Conservation (phyloP, 2,888 invertebrate genomes). For the Lutraria lutraria region DNA sequence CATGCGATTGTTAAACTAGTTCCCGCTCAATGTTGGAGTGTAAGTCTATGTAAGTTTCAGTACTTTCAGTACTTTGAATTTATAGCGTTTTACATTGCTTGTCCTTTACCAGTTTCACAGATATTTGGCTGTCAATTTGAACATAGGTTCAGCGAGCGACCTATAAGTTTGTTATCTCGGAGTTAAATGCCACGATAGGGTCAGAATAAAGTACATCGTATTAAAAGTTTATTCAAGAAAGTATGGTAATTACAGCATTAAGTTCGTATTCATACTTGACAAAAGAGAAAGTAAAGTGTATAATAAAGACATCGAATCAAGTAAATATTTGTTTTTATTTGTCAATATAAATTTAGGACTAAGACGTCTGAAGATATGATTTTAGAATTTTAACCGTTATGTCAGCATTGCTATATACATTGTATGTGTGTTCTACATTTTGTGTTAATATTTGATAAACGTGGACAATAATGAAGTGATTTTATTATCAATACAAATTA, state of each 20-base stretch:
- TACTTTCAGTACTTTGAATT: no score
- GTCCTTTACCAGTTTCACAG: not conserved
- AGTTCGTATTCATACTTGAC: not conserved
- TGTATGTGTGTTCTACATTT: not conserved
- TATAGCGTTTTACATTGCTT: no score
- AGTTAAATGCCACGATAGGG: not conserved
- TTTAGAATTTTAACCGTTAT: not conserved
- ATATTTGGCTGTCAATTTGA: not conserved
- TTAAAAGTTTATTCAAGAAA: not conserved
- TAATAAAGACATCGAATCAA: not conserved
- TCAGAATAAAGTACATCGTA: not conserved
- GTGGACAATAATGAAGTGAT: not conserved
- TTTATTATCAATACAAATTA: not conserved
- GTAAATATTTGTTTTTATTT: not conserved
- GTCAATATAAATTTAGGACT: slow-evolving; percentile 1
- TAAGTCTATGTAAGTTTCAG: no score
- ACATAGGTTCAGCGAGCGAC: not conserved
- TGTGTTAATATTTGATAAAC: not conserved
- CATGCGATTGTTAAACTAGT: no score
- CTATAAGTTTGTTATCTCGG: not conserved
- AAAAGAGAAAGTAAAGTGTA: not conserved
- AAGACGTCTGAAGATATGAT: not conserved
- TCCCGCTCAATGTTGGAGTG: no score
- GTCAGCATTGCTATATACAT: not conserved
- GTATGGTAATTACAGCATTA: not conserved